Base-by-base conservation (phyloP, 2,888 invertebrate genomes). In the Melipona beecheii region DNA sequence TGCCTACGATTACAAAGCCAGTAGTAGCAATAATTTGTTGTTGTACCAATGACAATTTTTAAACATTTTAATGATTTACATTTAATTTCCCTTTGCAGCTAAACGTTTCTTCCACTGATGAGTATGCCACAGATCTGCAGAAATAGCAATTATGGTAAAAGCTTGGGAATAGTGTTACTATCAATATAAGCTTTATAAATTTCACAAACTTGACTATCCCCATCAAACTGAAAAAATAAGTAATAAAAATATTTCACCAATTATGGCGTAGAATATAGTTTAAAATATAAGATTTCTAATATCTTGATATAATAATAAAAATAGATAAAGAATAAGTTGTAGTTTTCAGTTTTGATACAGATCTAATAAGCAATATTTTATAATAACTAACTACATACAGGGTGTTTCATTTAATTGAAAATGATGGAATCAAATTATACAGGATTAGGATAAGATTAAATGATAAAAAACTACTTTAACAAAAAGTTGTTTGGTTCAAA, bases 101-200 rank as follows among this genome's bases (percentile, higher is more conserved):
- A 88, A 93, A 81, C 94, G 92, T 64, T 93, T 93, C 92, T 98
- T 98, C 97, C 97, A 98, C 95, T 95, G 95, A 88, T 95, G 96
- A 0, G 98, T 98, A 90, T 96, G 96, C 77, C 95, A 96, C 95
- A 96, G 97, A 93, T 98, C 98, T 9, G 96, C 95, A 94, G 95
- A 97, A 91, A 98, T 97, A 4, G 96, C 91, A 36, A 94, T 91
- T 50, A 93, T 94, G 78, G 96, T 93, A 86, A 97, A n/a, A 86
- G 56, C 96, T 95, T 24, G 98, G 98, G 92, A 97, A 96, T 80
- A 96, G 91, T 85, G 97, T 96, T 90, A 96, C 96, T 90, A 96
- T 95, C 96, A 95, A 95, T 98, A 97, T 92, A 96, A n/a, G 96
- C 89, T 95, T 95, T 97, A 92, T 87, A 96, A 94, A 78, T 92